Conservation (phyloP, 2,888 invertebrate genomes). For the Nudaria mundana region DNA sequence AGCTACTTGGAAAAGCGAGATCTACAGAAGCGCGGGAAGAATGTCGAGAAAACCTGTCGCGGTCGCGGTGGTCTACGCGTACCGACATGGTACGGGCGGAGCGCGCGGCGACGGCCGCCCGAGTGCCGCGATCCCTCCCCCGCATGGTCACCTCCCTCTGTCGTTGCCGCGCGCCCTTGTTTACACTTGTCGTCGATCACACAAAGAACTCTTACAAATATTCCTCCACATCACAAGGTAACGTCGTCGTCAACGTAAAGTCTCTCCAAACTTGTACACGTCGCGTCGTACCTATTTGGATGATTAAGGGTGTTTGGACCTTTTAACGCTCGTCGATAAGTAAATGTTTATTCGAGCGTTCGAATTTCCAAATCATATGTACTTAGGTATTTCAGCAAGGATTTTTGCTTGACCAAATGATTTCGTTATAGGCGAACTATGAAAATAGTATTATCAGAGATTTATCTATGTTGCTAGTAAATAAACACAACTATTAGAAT, state of each 20-base stretch:
- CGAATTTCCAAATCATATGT: constrained; percentile 35
- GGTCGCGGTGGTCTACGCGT: constrained; percentile 72
- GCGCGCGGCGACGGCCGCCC: constrained; percentile 76
- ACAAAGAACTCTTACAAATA: constrained; percentile 69
- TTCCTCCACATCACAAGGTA: constrained; percentile 59
- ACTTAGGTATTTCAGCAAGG: constrained; percentile 16
- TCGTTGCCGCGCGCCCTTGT: constrained; percentile 59
- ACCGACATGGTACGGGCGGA: constrained; percentile 77
- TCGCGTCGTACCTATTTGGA: constrained; percentile 64
- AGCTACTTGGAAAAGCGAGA: constrained; percentile 64
- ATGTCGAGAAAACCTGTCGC: constrained; percentile 74
- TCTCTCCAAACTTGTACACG: constrained; percentile 52
- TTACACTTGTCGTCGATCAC: constrained; percentile 69
- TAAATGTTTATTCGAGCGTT: constrained; percentile 49
- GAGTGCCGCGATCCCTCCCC: constrained; percentile 64
- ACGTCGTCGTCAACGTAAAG: constrained; percentile 42
- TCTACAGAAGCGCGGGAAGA: constrained; percentile 78
- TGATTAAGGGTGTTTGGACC: constrained; percentile 58
- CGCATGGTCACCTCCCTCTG: constrained; percentile 32
- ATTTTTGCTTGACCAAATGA: too few species aligned
- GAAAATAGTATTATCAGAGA: too few species aligned
- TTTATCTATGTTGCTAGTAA: too few species aligned
- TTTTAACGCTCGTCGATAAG: constrained; percentile 46
- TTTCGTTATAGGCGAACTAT: too few species aligned
- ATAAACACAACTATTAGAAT: not conserved